Percentiles rank a stretch among this genome's conserved stretches.
These are phyloP conservation scores for Chaetodon trifasciatus DNA, from an alignment of 2,797 vertebrate genomes.

Conservation along the genomic window DNA sequence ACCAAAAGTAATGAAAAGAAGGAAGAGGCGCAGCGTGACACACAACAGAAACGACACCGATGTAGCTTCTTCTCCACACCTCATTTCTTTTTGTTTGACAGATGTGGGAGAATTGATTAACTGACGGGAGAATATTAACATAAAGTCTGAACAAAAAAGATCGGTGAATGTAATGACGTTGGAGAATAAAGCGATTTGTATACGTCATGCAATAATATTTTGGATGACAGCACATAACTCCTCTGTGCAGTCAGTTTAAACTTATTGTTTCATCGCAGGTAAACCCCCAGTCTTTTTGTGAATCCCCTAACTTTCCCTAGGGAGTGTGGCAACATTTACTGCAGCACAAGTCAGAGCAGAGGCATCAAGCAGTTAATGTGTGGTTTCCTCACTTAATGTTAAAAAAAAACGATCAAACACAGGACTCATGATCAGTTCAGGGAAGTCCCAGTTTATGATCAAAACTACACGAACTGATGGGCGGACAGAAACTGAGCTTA, in stretches of 20 bases:
- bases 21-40: slow-evolving; percentile 1
- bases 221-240: neutral
- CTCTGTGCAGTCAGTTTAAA: neutral
- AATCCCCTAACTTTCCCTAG: slow-evolving; percentile 61
- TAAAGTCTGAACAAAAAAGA: neutral
- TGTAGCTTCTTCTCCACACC: neutral
- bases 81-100: slow-evolving; percentile 25
- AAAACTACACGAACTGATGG: rapidly evolving
- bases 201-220: rapidly evolving
- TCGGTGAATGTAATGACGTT: neutral
- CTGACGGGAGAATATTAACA: neutral
- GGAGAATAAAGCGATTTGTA: neutral
- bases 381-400: neutral
- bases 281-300: slow-evolving; percentile 31
- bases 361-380: neutral
- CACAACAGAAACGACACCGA: slow-evolving; percentile 28
- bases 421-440: neutral
- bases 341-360: neutral
- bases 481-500: slow-evolving; percentile 6
- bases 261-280: slow-evolving; percentile 4
- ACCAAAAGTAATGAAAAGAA: slow-evolving; percentile 20
- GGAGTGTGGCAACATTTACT: rapidly evolving
- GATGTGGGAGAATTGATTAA: neutral
- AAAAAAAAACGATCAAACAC: neutral
- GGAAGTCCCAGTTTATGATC: neutral